Evolutionary conservation across 2,113 vertebrate species (phyloP).

Genomic region (Amblyopsis rosae): DNA sequence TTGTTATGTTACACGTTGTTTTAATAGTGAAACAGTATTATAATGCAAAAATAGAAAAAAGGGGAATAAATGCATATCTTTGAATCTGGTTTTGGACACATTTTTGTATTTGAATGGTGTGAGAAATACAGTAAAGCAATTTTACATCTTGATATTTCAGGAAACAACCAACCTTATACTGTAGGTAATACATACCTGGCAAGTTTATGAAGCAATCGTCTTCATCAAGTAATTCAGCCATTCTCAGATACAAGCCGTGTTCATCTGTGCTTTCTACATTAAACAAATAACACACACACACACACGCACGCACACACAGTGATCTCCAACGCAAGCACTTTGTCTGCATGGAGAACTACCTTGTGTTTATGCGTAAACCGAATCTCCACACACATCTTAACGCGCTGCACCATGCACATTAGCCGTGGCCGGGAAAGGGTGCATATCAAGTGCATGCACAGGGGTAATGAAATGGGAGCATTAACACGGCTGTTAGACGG

Average conservation of each 20-base stretch:
- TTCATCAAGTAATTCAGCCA: constrained; percentile 78
- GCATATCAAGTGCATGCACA: constrained; percentile 52
- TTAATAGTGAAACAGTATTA: neutral
- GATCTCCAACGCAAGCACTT: neutral
- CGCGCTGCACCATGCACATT: constrained; percentile 49
- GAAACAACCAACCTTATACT: no score
- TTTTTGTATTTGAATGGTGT: neutral
- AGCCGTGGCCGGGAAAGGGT: constrained; percentile 41
- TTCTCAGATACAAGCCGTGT: constrained; percentile 68
- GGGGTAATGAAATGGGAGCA: constrained; percentile 66
- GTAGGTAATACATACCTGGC: constrained; percentile 73
- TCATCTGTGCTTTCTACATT: constrained; percentile 73
- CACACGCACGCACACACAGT: constrained; percentile 25
- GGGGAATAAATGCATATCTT: neutral
- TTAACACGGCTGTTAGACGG: constrained; percentile 72
- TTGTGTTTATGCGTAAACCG: constrained; percentile 50
- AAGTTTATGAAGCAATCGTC: constrained; percentile 66
- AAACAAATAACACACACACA: constrained; percentile 48
- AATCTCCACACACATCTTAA: constrained; percentile 61
- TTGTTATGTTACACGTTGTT: no score
- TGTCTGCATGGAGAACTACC: constrained; percentile 45
- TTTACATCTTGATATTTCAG: neutral
- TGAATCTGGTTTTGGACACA: neutral
- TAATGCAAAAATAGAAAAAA: neutral
- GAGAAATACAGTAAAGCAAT: neutral